phyloP scores from a whole-genome alignment of 2,888 invertebrate genomes.

The Pyrocoelia pectoralis region DNA sequence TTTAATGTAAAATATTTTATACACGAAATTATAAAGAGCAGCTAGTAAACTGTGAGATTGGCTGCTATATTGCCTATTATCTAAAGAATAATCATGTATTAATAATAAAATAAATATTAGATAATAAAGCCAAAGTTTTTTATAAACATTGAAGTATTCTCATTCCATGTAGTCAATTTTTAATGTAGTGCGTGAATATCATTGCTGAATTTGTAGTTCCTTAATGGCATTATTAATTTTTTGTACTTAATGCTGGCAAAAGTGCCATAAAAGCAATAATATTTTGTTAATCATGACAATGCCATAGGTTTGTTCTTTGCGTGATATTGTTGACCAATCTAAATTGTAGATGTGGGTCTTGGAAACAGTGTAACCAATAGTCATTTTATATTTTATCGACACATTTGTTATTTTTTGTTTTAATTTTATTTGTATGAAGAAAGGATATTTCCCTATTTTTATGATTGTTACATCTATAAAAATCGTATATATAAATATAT shows the following conservation, averaged over 20 bases:
- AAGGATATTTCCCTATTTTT: constrained; percentile 39
- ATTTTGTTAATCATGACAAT: constrained; percentile 27
- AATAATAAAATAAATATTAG: constrained; percentile 23
- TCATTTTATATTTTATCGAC: constrained; percentile 25
- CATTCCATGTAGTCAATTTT: constrained; percentile 39
- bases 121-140: constrained; percentile 29
- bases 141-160: constrained; percentile 30
- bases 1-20: constrained; percentile 33
- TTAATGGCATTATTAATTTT: constrained; percentile 41
- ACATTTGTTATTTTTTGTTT: constrained; percentile 20
- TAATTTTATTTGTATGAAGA: constrained; percentile 33
- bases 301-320: constrained; percentile 30
- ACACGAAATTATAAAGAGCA: constrained; percentile 22
- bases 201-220: constrained; percentile 40
- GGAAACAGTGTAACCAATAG: constrained; percentile 20
- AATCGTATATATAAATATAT: constrained; percentile 35
- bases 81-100: constrained; percentile 20
- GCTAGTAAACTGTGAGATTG: constrained; percentile 20
- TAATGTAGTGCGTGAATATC: constrained; percentile 23
- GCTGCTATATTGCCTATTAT: constrained; percentile 33
- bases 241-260: constrained; percentile 45
- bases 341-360: constrained; percentile 15
- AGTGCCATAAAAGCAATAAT: constrained; percentile 43
- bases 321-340: constrained; percentile 29
- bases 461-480: constrained; percentile 39